Evolutionary conservation across 2,113 vertebrate genomes (phyloP).

Genomic region (Pluvianellus socialis): DNA sequence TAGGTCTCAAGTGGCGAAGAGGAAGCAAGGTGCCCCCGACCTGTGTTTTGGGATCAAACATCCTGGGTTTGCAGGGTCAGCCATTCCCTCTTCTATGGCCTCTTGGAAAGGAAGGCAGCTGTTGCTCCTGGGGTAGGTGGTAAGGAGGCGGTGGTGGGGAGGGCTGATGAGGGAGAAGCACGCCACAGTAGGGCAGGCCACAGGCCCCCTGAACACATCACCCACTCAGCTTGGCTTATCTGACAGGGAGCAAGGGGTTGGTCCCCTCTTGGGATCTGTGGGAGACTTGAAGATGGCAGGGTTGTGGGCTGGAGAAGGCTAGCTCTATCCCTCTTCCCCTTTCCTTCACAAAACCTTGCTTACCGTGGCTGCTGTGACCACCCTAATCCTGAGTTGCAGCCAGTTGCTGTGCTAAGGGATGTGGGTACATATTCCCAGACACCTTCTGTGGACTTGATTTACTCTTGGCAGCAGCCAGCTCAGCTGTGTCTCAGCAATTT

Average conservation of each 20-base stretch:
- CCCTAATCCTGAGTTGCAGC: neutral
- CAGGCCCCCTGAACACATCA: neutral
- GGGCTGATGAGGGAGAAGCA: neutral
- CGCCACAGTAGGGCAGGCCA: rapidly evolving
- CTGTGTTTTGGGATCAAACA: neutral
- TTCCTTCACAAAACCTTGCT: neutral
- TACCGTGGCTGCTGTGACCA: neutral
- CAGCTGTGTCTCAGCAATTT: slow-evolving; percentile 1
- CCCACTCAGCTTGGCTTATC: neutral
- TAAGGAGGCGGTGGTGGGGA: neutral
- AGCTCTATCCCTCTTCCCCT: neutral
- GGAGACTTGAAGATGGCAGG: neutral
- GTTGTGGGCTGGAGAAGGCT: neutral
- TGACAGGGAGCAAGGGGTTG: neutral
- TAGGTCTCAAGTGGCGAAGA: neutral
- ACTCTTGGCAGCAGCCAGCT: slow-evolving; percentile 4
- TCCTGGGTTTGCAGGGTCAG: neutral
- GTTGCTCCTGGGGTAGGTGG: rapidly evolving
- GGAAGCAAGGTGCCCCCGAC: neutral
- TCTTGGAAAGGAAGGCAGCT: neutral
- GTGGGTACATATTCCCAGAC: neutral
- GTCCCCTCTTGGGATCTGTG: neutral
- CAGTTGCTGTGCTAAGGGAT: neutral
- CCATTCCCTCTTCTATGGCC: rapidly evolving
- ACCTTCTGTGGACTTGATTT: neutral